Evolutionary conservation across 2,113 vertebrate species (phyloP).

Genomic region (Clarias gariepinus): DNA sequence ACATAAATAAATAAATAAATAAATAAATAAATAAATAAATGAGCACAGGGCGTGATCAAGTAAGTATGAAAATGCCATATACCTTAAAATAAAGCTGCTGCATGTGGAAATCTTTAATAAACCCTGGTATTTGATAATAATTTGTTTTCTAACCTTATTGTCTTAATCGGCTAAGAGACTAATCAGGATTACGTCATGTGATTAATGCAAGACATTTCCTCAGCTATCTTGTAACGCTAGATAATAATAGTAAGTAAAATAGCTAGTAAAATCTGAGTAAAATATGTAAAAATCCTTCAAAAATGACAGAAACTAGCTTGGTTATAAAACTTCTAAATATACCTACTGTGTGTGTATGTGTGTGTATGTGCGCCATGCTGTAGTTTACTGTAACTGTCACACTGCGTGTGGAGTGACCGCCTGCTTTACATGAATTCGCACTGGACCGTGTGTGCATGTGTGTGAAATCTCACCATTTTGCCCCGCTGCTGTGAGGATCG

Average conservation of each 20-base stretch:
- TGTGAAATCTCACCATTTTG: constrained; percentile 83
- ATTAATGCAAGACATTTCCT: neutral
- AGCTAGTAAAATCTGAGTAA: too few relatives aligned
- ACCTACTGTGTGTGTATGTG: too few relatives aligned
- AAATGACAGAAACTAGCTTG: too few relatives aligned
- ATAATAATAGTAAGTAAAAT: too few relatives aligned
- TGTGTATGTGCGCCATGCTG: too few relatives aligned
- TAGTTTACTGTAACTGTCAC: neutral
- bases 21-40: neutral
- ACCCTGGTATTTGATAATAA: neutral
- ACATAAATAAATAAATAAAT: too few relatives aligned
- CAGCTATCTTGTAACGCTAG: neutral
- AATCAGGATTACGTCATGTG: neutral
- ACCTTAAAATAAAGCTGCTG: neutral
- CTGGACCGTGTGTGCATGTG: neutral
- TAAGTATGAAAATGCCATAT: neutral
- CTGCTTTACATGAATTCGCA: neutral
- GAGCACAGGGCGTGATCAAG: neutral
- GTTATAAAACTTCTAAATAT: too few relatives aligned
- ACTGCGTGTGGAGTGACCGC: neutral
- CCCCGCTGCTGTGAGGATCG: constrained; percentile 95
- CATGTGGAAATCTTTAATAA: neutral
- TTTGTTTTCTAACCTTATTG: neutral
- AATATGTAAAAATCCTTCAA: too few relatives aligned
- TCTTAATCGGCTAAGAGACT: neutral